Conservation (phyloP, 2,888 invertebrate genomes). For the Erebia epiphron region DNA sequence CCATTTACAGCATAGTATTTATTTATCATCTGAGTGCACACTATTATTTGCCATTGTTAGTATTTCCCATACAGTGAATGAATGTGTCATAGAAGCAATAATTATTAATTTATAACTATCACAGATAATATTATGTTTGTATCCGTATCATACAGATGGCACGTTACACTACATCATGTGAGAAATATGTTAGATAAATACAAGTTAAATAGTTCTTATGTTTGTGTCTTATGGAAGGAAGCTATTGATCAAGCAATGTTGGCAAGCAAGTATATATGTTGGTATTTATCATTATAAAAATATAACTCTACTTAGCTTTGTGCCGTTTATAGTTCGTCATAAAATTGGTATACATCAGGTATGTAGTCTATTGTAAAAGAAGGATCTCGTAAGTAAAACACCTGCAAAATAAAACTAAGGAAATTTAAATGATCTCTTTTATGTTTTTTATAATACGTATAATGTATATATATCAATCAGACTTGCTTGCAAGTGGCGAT, state of each 20-base stretch:
- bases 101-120: conserved; percentile 36
- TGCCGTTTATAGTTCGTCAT: not conserved
- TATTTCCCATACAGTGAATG: conserved; percentile 21
- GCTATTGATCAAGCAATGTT: conserved; percentile 8
- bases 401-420: too few species aligned
- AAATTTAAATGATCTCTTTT: too few species aligned
- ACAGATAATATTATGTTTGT: conserved; percentile 30
- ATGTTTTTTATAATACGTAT: too few species aligned
- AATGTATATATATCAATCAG: too few species aligned
- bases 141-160: conserved; percentile 39
- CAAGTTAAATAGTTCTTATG: conserved; percentile 7
- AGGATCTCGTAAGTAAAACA: too few species aligned
- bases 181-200: conserved; percentile 47
- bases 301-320: not conserved
- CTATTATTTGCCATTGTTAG: conserved; percentile 16
- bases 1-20: conserved; percentile 1
- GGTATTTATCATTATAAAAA: conserved; percentile 1
- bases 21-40: not conserved
- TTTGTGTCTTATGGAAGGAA: conserved; percentile 20
- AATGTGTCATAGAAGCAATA: conserved; percentile 30
- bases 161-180: conserved; percentile 46
- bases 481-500: too few species aligned
- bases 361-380: not conserved
- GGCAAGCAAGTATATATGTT: not conserved
- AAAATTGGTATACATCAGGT: not conserved